phyloP scores from a whole-genome alignment of 2,888 invertebrate species.

The Aproaerema taeniolella region DNA sequence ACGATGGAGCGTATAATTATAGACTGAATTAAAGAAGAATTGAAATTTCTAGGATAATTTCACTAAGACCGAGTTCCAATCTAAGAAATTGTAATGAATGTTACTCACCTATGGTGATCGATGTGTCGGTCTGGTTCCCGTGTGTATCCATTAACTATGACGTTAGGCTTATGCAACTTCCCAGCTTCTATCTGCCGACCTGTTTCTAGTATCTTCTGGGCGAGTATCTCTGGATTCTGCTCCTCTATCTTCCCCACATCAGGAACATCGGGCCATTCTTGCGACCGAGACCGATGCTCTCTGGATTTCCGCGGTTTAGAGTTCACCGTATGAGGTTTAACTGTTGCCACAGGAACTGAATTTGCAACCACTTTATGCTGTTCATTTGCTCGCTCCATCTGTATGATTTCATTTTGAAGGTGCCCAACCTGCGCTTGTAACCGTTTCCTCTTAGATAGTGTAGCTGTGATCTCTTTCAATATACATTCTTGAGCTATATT shows the following conservation, averaged over 20 bases:
- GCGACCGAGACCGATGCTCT: constrained; percentile 87
- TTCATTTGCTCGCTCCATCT: constrained; percentile 84
- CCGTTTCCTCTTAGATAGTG: constrained; percentile 89
- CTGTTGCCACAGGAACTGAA: constrained; percentile 58
- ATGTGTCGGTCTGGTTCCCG: constrained; percentile 45
- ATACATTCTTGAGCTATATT: constrained; percentile 88
- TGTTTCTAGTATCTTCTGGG: constrained; percentile 93
- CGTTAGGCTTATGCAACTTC: constrained; percentile 74
- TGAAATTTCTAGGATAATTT: too few species aligned
- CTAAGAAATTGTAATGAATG: too few species aligned
- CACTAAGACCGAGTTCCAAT: too few species aligned
- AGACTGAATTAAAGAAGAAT: too few species aligned
- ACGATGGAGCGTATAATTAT: too few species aligned
- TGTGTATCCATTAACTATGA: constrained; percentile 59
- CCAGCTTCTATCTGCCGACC: constrained; percentile 93
- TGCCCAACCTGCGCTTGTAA: constrained; percentile 87
- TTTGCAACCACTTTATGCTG: constrained; percentile 74
- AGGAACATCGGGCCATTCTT: constrained; percentile 95
- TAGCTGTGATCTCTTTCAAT: constrained; percentile 90
- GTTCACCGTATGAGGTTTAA: constrained; percentile 63
- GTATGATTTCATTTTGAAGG: constrained; percentile 86
- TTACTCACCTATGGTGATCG: constrained; percentile 33
- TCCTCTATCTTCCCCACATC: constrained; percentile 94
- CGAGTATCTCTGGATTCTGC: constrained; percentile 92
- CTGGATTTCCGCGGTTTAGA: constrained; percentile 71